Evolutionary conservation across 2,888 invertebrate species (phyloP), one percentile per base, ranked within the genome.

Genomic region (Ctena decussata): DNA sequence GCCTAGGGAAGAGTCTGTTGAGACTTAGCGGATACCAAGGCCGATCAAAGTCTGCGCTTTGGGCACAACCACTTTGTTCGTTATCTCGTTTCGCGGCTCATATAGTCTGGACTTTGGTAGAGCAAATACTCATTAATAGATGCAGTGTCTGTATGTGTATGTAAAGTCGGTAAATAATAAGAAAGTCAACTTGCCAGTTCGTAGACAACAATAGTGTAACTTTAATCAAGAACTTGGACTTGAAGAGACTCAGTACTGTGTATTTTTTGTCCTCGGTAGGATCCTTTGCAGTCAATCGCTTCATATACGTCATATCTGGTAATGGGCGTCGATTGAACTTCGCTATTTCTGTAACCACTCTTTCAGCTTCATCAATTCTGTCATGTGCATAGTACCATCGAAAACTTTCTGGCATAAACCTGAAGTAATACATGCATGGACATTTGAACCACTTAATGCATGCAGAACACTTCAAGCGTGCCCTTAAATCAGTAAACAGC

Each of bases 401-500:
- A 71, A 90, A 90, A 75, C 88, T 90, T 39, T 90, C 90, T 15
- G 88, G 88, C n/a, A 86, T 76, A 30, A 88, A 80, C 78, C 89
- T 86, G 57, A 18, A 77, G 35, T 18, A 49, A 49, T 57, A 49
- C 15, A 35, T 24, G 3, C n/a, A 57, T n/a, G n/a, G n/a, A n/a
- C n/a, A n/a, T n/a, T n/a, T n/a, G n/a, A n/a, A n/a, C n/a, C n/a
- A n/a, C n/a, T n/a, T n/a, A n/a, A n/a, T n/a, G n/a, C n/a, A n/a
- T n/a, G n/a, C n/a, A n/a, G n/a, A n/a, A n/a, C n/a, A n/a, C n/a
- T n/a, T n/a, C n/a, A n/a, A n/a, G n/a, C n/a, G n/a, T n/a, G n/a
- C n/a, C n/a, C n/a, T n/a, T n/a, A n/a, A n/a, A n/a, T n/a, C n/a
- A n/a, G n/a, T n/a, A n/a, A n/a, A n/a, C n/a, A n/a, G n/a, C n/a